Evolutionary conservation across 2,888 invertebrate genomes (phyloP).

Genomic region (Cephonodes hylas): DNA sequence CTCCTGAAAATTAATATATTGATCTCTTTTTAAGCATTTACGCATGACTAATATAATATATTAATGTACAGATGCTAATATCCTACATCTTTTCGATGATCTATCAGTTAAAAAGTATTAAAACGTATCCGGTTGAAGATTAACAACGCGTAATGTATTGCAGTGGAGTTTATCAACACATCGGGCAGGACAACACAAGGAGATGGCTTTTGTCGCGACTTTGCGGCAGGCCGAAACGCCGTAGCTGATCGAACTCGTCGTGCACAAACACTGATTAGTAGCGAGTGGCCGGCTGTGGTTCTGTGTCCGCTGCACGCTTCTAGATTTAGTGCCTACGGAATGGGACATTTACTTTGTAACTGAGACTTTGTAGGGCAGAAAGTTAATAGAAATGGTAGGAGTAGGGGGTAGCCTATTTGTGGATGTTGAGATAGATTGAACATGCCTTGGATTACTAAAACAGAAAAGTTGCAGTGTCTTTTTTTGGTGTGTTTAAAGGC

Average conservation of each 20-base stretch:
- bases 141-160: background rate
- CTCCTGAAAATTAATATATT: no score
- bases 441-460: no score
- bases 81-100: no score
- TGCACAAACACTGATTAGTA: constrained; percentile 53
- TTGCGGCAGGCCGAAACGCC: constrained; percentile 21
- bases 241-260: constrained; percentile 16
- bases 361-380: no score
- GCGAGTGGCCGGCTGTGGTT: constrained; percentile 42
- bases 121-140: background rate
- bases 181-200: background rate
- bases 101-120: background rate
- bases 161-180: background rate
- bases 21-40: no score
- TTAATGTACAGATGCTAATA: no score
- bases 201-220: constrained; percentile 7
- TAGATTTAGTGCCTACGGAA: constrained; percentile 22
- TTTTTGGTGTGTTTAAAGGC: no score
- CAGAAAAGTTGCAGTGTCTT: no score
- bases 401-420: no score
- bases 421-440: no score
- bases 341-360: background rate
- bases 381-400: no score
- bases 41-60: no score
- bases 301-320: constrained; percentile 30